Base-by-base conservation (phyloP, 2,888 invertebrate genomes). In the Rhopalosiphum nymphaeae region DNA sequence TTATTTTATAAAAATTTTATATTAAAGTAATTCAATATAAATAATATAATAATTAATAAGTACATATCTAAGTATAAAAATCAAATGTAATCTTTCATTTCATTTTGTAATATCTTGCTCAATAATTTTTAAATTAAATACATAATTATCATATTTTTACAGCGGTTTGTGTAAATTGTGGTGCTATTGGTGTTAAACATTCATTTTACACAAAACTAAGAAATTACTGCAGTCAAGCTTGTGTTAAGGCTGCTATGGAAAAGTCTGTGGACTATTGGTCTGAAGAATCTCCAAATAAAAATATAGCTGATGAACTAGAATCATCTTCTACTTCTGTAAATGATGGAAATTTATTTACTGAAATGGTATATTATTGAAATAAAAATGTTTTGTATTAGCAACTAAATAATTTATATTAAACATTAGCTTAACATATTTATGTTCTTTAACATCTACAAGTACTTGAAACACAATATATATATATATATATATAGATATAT, bases 141-240 rank as follows among this genome's bases (percentile, higher is more conserved):
- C 26, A 36, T 49, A 91, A 89, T 29, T 29, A 78, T n/a, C 36
- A 91, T 46, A 10, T 44, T 95, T 90, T 94, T 96, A 44, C 95
- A 98, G 98, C 98, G 95, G 97, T 98, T 89, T 98, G 98, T 96
- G 97, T 98, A 96, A 97, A 97, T 96, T 98, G 98, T 96, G 98
- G 98, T 90, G 97, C 98, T 42, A 97, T 98, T 95, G 98, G 98
- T 91, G 98, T 98, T 56, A 98, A 98, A 95, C 98, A 98, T 96
- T 98, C 98, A 29, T 98, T 98, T 96, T 98, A 98, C 95, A 98
- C 98, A 29, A 97, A 97, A 96, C 97, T 98, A 95, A 97, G 98
- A 94, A 96, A 97, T 95, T 98, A 97, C 96, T 98, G 98, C 96
- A 98, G 98, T 95, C 97, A 98, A 96, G 97, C 97, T 44, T 98